Percentiles rank a stretch among this genome's conserved stretches.
phyloP scores from a whole-genome alignment of 2,888 invertebrate genomes.

The Pristionchus maxplancki region DNA sequence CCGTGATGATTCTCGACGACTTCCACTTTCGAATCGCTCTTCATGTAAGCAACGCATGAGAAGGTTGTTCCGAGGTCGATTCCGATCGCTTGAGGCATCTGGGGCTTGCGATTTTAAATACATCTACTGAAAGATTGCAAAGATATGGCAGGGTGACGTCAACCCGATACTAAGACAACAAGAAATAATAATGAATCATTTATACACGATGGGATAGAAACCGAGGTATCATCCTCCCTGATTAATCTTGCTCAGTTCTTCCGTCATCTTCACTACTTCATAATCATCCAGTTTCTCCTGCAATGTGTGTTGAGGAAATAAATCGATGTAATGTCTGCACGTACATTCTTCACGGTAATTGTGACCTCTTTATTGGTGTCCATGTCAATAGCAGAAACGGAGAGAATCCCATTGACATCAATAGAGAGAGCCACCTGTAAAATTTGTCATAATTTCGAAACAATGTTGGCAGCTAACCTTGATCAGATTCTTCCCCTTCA shows the following conservation, averaged over 20 bases:
- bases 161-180: background rate
- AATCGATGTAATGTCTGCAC: background rate
- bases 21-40: background rate
- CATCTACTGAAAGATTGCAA: background rate
- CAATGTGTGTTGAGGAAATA: background rate
- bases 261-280: background rate
- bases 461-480: background rate
- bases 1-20: background rate
- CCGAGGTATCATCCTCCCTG: background rate
- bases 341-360: background rate
- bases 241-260: background rate
- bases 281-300: background rate
- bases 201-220: background rate
- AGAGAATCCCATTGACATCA: background rate
- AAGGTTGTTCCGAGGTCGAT: constrained; percentile 33
- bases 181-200: background rate
- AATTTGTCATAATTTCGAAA: background rate
- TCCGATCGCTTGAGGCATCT: constrained; percentile 16
- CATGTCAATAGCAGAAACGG: background rate
- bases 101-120: background rate
- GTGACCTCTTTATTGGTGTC: background rate
- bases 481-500: background rate
- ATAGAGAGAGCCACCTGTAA: background rate
- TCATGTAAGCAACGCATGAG: constrained; percentile 13
- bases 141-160: background rate